These are phyloP conservation scores for Drosophila parthenogenetica DNA, from an alignment of 2,888 invertebrate genomes.

Conservation along the genomic window DNA sequence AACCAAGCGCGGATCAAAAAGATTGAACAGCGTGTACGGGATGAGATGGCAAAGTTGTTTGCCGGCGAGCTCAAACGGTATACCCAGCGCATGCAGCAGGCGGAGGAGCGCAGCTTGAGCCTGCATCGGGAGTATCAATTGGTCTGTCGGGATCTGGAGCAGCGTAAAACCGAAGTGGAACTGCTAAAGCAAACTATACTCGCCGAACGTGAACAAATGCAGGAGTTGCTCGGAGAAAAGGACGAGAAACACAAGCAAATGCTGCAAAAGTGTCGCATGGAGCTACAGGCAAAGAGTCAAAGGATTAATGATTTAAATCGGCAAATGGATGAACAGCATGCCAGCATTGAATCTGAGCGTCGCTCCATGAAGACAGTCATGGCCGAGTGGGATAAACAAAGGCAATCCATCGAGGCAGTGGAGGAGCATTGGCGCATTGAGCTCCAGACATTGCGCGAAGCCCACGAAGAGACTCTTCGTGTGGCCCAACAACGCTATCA, in stretches of 20 bases:
- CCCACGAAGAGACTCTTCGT: constrained; percentile 86
- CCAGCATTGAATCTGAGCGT: constrained; percentile 85
- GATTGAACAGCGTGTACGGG: constrained; percentile 86
- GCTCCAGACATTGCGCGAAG: constrained; percentile 85
- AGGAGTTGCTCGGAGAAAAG: constrained; percentile 75
- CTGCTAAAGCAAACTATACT: constrained; percentile 84
- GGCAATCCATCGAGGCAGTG: constrained; percentile 85
- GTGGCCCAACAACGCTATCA: constrained; percentile 87
- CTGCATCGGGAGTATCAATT: constrained; percentile 79
- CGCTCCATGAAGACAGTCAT: constrained; percentile 85
- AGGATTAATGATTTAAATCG: constrained; percentile 81
- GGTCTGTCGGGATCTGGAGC: constrained; percentile 72
- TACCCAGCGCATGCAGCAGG: constrained; percentile 84
- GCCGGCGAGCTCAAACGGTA: constrained; percentile 87
- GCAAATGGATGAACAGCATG: constrained; percentile 81
- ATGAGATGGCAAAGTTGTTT: constrained; percentile 89
- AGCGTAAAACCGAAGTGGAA: constrained; percentile 82
- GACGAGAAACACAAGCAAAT: constrained; percentile 77
- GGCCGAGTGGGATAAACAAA: constrained; percentile 85
- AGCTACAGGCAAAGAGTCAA: constrained; percentile 85
- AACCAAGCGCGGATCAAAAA: constrained; percentile 77
- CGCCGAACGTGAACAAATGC: constrained; percentile 82
- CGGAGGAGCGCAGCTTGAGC: constrained; percentile 69
- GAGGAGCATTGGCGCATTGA: constrained; percentile 86
- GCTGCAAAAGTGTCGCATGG: constrained; percentile 78